Base-by-base conservation (phyloP, 2,113 vertebrate genomes). In the Osmerus mordax region DNA sequence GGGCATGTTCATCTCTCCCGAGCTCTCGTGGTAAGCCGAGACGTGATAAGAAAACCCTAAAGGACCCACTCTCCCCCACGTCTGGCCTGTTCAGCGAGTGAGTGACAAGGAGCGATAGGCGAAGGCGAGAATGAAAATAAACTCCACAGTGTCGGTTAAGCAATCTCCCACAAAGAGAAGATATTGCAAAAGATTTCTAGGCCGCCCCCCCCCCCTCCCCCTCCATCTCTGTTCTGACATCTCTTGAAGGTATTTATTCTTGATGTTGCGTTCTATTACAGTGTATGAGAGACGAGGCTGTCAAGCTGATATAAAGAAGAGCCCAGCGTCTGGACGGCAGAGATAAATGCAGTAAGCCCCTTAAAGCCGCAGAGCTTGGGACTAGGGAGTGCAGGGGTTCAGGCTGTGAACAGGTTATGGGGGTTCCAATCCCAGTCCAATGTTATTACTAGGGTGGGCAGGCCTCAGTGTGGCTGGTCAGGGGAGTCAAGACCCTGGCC, bases 81-180 rank as follows among this genome's bases (percentile, higher is more conserved):
- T 54, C 60, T 51, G 21, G 79, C 81, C 70, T 59, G 67, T 71
- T 75, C 67, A 75, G 61, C 69, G 74, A 62, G 23, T 77, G 71
- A 86, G 69, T 76, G 88, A 87, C 84, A 80, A 74, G 75, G 77
- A 67, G 76, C 25, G 41, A 81, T 73, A 64, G 73, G 78, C 41
- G 74, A 81, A 84, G 0, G 25, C 5, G 51, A 13, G 51, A 65
- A 69, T 41, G 84, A 87, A 88, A 89, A 86, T 86, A 80, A 87
- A 83, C 79, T 74, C 6, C 0, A 1, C 56, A 53, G 79, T 65
- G 59, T 69, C 76, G 72, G 71, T 70, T 82, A 21, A 71, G 36
- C 6, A 65, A 65, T 80, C 58, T 18, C 36, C 54, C 71, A 73
- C 62, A 74, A 71, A 75, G 29, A 79, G 59, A 61, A 51, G 77